These are phyloP conservation scores for Poeciliopsis turneri DNA, from an alignment of 2,797 vertebrate genomes.

Conservation along the genomic window DNA sequence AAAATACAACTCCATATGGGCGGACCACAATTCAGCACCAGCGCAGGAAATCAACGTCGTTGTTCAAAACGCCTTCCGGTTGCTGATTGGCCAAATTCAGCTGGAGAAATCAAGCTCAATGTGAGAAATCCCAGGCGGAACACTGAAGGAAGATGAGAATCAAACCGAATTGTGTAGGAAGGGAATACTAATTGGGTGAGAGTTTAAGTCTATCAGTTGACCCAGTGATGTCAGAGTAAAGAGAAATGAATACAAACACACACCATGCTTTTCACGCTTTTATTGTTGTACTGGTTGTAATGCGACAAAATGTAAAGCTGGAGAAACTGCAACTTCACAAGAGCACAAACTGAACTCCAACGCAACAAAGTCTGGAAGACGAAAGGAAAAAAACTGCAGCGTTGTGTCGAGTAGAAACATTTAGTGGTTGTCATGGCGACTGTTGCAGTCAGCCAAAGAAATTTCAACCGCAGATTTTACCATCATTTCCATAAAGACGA, in stretches of 20 bases:
- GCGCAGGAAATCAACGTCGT: too few relatives aligned
- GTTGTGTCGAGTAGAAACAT: not conserved
- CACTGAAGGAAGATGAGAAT: not conserved
- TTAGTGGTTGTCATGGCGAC: not conserved
- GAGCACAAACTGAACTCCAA: not conserved
- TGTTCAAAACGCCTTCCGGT: too few relatives aligned
- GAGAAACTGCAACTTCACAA: not conserved
- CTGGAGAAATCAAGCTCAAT: too few relatives aligned
- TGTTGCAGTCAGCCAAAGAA: slow-evolving; percentile 20
- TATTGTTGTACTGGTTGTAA: not conserved
- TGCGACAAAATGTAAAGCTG: not conserved
- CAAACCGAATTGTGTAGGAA: not conserved
- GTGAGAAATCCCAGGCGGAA: not conserved
- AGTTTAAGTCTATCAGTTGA: not conserved
- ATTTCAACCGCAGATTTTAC: slow-evolving; percentile 54
- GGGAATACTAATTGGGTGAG: not conserved
- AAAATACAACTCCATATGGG: not conserved
- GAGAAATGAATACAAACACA: not conserved
- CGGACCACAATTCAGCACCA: too few relatives aligned
- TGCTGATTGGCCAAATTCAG: too few relatives aligned
- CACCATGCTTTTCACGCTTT: not conserved
- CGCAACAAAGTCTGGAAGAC: not conserved
- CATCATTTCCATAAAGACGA: slow-evolving; percentile 3
- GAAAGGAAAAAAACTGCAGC: not conserved
- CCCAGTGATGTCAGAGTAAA: not conserved